Evolutionary conservation across 2,888 invertebrate genomes (phyloP).

Genomic region (Ganaspis brasiliensis): DNA sequence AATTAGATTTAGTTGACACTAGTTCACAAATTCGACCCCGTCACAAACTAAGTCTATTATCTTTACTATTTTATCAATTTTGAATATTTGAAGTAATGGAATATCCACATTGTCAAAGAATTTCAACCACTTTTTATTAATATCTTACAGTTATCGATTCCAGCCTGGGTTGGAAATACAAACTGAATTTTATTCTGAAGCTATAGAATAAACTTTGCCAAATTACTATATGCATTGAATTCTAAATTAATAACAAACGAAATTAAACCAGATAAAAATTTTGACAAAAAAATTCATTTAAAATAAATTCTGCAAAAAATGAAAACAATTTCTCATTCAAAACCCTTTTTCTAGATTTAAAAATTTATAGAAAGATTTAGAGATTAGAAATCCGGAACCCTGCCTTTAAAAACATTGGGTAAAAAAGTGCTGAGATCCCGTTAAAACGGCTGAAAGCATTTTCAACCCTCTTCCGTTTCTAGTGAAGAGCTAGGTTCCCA

Average conservation of each 20-base stretch:
- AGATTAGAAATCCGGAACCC: background rate
- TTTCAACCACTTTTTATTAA: background rate
- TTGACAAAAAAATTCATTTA: background rate
- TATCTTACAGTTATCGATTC: slow-evolving; percentile 11
- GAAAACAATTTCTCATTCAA: too few relatives aligned
- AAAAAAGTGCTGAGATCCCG: slow-evolving; percentile 33
- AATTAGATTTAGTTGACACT: too few relatives aligned
- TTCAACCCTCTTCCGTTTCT: slow-evolving; percentile 33
- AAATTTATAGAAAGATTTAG: background rate
- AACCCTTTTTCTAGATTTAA: background rate
- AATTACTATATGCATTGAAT: background rate
- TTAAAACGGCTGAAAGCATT: slow-evolving; percentile 39
- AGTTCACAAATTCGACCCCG: too few relatives aligned
- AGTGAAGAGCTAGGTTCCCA: slow-evolving; percentile 14
- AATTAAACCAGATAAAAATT: background rate
- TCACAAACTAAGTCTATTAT: too few relatives aligned
- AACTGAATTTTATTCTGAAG: background rate
- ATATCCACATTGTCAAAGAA: slow-evolving; percentile 1
- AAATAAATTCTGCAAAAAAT: background rate
- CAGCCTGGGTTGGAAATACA: background rate
- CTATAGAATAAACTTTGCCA: background rate
- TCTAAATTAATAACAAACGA: too few relatives aligned
- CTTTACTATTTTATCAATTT: too few relatives aligned
- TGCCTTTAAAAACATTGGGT: background rate
- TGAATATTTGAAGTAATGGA: too few relatives aligned